Evolutionary conservation across 1,140 invertebrate species (phyloP), one percentile per base, ranked within the genome.

Genomic region (Ylistrum balloti): DNA sequence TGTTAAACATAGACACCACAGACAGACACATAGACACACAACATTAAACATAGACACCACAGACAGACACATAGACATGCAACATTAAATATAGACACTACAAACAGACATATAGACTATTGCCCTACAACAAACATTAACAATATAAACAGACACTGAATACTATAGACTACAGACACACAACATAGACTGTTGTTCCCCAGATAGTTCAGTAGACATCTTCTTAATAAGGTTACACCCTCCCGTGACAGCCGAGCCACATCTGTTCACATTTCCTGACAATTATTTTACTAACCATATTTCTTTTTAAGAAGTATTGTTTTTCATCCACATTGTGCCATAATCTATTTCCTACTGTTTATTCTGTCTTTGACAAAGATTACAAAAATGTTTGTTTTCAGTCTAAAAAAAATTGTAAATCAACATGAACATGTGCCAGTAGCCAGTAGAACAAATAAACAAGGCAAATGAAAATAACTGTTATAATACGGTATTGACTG

Each of bases 201-300:
- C 56, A 74, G 56, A 45, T 17, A 17, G 41, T 38, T 45, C 41
- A 45, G 41, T 45, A 17, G 41, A 9, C 20, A 45, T 45, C 9
- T 15, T 17, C 20, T 17, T 17, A 17, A 45, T 17, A 45, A 45
- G 41, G 41, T 45, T 45, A 45, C 41, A 17, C 41, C 17, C 56
- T 28, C 22, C 45, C 45, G 20, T 56, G 17, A n/a, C 56, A 28
- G n/a, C 56, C n/a, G 11, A 74, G n/a, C 56, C 28, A 74, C 56
- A 74, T n/a, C 56, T 28, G n/a, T 74, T 28, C 5, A 17, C 56
- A 74, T 1, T 0, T 74, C 9, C 22, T n/a, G 0, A 28, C 28
- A n/a, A 74, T 74, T n/a, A 74, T 28, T 74, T 28, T 74, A 74
- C 28, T 74, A 74, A 74, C 56, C 28, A n/a, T 74, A 74, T 74